Conservation (phyloP, 2,888 invertebrate genomes). For the Ephialtes manifestator region DNA sequence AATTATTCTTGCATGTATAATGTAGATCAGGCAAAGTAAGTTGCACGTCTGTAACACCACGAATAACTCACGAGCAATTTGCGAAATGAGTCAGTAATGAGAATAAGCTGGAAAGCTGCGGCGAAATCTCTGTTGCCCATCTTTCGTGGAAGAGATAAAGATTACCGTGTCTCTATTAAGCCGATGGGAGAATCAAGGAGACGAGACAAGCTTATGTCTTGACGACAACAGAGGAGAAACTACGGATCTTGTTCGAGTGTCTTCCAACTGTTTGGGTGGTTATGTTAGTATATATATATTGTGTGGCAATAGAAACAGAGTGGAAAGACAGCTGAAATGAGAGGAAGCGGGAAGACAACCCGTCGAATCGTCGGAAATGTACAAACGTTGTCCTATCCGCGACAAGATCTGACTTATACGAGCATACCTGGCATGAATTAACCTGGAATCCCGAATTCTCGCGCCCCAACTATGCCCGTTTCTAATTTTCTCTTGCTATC, state of each 20-base stretch:
- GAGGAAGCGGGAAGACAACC: constrained; percentile 24
- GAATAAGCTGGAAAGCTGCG: constrained; percentile 12
- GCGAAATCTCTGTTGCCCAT: constrained; percentile 49
- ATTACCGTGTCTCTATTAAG: constrained; percentile 60
- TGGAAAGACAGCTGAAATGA: constrained; percentile 23
- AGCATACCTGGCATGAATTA: constrained; percentile 69
- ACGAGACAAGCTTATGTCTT: constrained; percentile 45
- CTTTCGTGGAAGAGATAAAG: constrained; percentile 49
- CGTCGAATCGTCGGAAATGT: constrained; percentile 62
- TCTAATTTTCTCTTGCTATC: constrained; percentile 71
- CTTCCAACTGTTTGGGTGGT: constrained; percentile 51
- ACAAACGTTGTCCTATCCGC: constrained; percentile 69
- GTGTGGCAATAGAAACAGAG: constrained; percentile 36
- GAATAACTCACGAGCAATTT: constrained; percentile 24
- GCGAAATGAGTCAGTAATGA: constrained; percentile 31
- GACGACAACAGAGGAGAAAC: constrained; percentile 38
- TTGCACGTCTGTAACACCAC: background rate
- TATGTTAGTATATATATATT: background rate
- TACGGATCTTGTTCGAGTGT: constrained; percentile 47
- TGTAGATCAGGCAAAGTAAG: background rate
- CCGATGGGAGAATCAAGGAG: constrained; percentile 30
- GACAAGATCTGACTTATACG: constrained; percentile 71
- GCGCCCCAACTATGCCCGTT: constrained; percentile 60
- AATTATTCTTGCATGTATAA: background rate
- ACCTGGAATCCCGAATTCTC: constrained; percentile 69